Base-by-base conservation (phyloP, 2,888 invertebrate species). In the Copidosoma aretas region DNA sequence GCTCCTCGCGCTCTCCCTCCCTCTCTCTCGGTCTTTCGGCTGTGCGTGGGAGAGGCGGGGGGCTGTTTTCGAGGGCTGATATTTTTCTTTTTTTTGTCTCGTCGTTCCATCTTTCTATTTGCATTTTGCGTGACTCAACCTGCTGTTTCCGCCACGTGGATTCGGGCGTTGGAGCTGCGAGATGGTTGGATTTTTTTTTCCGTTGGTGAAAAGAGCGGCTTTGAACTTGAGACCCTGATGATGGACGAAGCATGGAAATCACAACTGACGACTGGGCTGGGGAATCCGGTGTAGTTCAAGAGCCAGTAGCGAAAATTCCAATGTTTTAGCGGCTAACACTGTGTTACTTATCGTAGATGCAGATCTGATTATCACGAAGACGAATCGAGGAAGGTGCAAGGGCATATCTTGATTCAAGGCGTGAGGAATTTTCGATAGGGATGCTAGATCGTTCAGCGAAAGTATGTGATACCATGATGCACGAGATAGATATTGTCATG, bases 91-190 rank as follows among this genome's bases (percentile, higher is more conserved):
- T 58, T 64, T 22, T 17, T 21, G 54, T 43, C 21, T 17, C 54
- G 41, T 52, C 22, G 25, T 67, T 51, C 21, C 43, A 53, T 32
- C 43, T 46, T 58, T 19, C 32, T 63, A 67, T 67, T 67, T 67
- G 51, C 62, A 62, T 67, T 57, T 67, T 62, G 67, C 67, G 67
- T 67, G 67, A 67, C 67, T 57, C 1, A 22, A 22, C 46, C 54
- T 14, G 5, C 14, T n/a, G 10, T 57, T 32, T 51, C 32, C 46
- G 19, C 19, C 41, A 12, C 46, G 5, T 21, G 10, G n/a, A n/a
- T n/a, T 54, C n/a, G 15, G 10, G 41, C 41, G 14, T 41, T n/a
- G n/a, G n/a, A n/a, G 41, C 41, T 41, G 14, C 14, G 10, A 41
- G 8, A 32, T 46, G 14, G 43, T 14, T n/a, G n/a, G n/a, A n/a